Conservation (phyloP, 2,888 invertebrate genomes). For the Patella depressa region DNA sequence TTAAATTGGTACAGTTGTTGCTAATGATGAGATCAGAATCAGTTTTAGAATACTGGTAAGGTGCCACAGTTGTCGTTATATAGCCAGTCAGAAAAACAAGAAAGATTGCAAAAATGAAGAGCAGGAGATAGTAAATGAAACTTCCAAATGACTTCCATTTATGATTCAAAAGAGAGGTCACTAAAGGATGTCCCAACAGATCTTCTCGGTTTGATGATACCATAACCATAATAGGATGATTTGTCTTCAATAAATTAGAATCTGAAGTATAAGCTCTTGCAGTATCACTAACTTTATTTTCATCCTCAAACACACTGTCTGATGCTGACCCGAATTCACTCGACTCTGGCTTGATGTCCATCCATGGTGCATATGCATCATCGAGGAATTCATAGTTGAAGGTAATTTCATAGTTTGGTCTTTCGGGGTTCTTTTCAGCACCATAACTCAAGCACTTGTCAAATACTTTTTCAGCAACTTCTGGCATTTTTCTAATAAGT, state of each 20-base stretch:
- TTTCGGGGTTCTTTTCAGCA: conserved; percentile 59
- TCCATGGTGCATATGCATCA: conserved; percentile 72
- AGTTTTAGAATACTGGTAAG: conserved; percentile 26
- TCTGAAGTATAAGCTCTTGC: conserved; percentile 68
- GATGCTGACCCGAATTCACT: conserved; percentile 55
- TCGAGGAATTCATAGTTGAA: conserved; percentile 74
- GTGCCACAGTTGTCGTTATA: conserved; percentile 62
- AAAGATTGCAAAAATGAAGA: conserved; percentile 72
- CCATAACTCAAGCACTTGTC: conserved; percentile 62
- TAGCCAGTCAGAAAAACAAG: conserved; percentile 72
- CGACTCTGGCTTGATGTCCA: conserved; percentile 37
- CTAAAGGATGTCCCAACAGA: conserved; percentile 73
- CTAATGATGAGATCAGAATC: background rate
- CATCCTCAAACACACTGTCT: conserved; percentile 65
- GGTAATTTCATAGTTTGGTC: conserved; percentile 64
- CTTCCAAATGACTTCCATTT: conserved; percentile 74
- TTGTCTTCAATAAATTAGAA: conserved; percentile 66
- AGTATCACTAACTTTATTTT: conserved; percentile 55
- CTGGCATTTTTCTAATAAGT: conserved; percentile 73
- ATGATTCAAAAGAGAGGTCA: conserved; percentile 71
- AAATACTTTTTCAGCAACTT: conserved; percentile 69
- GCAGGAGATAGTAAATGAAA: conserved; percentile 73
- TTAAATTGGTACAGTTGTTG: conserved; percentile 11
- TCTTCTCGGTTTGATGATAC: conserved; percentile 70
- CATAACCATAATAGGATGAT: conserved; percentile 72